Conservation (phyloP, 2,113 vertebrate genomes). For the Eurypyga helias region DNA sequence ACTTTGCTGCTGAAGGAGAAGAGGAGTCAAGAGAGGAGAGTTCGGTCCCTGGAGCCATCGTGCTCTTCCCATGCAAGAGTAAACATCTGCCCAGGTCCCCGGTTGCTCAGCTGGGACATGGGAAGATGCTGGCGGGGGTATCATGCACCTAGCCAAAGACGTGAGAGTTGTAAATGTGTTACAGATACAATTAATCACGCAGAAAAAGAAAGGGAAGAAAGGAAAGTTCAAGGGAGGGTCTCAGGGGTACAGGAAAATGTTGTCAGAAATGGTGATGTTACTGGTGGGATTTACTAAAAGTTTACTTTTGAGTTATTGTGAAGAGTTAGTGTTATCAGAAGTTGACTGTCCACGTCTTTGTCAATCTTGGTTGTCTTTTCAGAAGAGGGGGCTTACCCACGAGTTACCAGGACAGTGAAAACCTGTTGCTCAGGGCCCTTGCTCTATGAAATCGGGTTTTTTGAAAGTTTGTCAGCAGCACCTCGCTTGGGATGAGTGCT, state of each 20-base stretch:
- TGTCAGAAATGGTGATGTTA: background rate
- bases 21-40: background rate
- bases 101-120: background rate
- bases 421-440: background rate
- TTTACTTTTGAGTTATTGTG: background rate
- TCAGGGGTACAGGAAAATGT: background rate
- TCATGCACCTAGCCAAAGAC: background rate
- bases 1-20: background rate
- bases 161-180: background rate
- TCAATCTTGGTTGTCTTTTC: background rate
- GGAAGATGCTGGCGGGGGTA: background rate
- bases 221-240: background rate
- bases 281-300: background rate
- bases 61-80: background rate
- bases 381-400: background rate
- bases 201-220: background rate
- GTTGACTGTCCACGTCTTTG: background rate
- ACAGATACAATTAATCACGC: background rate
- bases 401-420: background rate
- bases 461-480: background rate
- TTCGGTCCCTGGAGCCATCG: background rate
- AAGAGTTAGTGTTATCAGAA: background rate
- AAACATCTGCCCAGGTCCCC: background rate
- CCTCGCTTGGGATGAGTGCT: conserved; percentile 9
- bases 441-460: background rate